phyloP scores from a whole-genome alignment of 2,113 vertebrate species.

The Dasyurus viverrinus region DNA sequence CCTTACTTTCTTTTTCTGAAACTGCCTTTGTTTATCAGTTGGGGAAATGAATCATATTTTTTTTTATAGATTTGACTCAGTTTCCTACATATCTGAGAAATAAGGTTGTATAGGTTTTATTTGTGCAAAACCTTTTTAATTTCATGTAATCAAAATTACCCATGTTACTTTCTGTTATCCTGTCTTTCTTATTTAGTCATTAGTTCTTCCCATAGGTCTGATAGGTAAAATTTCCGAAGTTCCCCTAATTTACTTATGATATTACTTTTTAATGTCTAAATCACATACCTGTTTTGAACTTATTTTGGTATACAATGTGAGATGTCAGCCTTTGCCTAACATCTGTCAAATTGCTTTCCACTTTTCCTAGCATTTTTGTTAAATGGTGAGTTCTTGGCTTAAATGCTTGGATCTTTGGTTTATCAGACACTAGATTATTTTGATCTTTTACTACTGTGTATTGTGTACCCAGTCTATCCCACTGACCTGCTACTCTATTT shows the following conservation, averaged over 20 bases:
- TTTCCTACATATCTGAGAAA: too few relatives aligned
- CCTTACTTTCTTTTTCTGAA: neutral
- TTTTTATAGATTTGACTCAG: too few relatives aligned
- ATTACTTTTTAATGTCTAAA: neutral
- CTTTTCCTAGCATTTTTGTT: neutral
- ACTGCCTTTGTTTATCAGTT: neutral
- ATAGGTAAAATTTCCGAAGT: neutral
- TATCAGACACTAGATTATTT: neutral
- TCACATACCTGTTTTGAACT: neutral
- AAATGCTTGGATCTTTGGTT: neutral
- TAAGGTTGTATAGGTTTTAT: too few relatives aligned
- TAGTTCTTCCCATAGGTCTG: neutral
- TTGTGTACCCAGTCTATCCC: neutral
- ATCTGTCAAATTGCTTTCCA: neutral
- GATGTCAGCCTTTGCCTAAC: neutral
- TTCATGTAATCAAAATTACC: neutral
- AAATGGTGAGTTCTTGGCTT: neutral
- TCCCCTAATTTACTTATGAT: neutral
- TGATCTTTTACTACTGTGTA: neutral
- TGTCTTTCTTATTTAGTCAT: neutral
- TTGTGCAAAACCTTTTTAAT: neutral
- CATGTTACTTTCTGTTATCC: neutral
- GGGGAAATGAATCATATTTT: too few relatives aligned
- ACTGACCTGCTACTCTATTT: neutral
- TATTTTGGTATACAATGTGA: neutral